Base-by-base conservation (phyloP, 2,888 invertebrate species). In the Empis livida region DNA sequence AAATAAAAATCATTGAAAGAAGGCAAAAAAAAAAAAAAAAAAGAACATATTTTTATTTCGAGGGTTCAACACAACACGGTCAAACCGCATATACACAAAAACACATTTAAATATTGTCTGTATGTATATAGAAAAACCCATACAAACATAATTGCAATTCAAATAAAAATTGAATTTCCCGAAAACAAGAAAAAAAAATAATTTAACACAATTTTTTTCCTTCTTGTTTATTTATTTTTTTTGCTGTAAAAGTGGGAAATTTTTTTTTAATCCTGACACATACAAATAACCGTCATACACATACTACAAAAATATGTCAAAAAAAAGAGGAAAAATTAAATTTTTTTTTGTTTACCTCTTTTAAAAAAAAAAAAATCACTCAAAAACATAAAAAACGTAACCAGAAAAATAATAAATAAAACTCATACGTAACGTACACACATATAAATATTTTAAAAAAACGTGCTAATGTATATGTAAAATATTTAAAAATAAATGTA, bases 31-130 rank as follows among this genome's bases (percentile, higher is more conserved):
- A 5, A 20, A 20, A 20, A 5, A 20, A 20, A 5, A 20, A 20
- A 20, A 5, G 5, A 20, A 20, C 5, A 20, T 20, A 27, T 27
- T 27, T 27, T 37, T 48, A 3, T 20, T 48, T 49, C 43, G 20
- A 50, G 44, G 55, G 50, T 53, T 56, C 53, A 50, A 57, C 51
- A 54, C 16, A 43, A 9, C 13, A 20, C 20, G 27, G 32, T 16
- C 23, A 41, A 35, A 37, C 27, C 45, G 30, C 23, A 23, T 44
- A 49, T 44, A 38, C 16, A 30, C 40, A 39, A 41, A 45, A 44
- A 42, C 23, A 40, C 31, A 20, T 13, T 44, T 42, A 44, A 42
- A 46, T 43, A 50, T 48, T 13, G 42, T 43, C 39, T 20, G 4
- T 20, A 20, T 20, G 5, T 20, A 20, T 20, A 20, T 5, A 20